Evolutionary conservation across 2,797 vertebrate species (phyloP).

Genomic region (Melanotaenia nigrans): DNA sequence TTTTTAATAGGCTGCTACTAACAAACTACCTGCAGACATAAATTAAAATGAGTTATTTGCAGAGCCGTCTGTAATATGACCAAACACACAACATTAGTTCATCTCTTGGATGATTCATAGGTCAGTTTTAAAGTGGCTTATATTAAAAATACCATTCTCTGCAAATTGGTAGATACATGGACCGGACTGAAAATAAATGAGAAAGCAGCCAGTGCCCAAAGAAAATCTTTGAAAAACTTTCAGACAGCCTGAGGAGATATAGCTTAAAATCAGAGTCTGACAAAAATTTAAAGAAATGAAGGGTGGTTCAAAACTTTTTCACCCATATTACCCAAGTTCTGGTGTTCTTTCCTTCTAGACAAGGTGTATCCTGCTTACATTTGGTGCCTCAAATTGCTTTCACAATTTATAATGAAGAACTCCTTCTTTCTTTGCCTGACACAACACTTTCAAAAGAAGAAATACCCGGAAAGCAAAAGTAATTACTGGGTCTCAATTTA

Average conservation of each 20-base stretch:
- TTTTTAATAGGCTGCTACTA: no score
- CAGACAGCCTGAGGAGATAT: background rate
- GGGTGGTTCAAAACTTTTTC: background rate
- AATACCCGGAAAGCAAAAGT: background rate
- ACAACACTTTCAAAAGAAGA: background rate
- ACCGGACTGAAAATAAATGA: background rate
- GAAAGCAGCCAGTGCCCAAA: background rate
- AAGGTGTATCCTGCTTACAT: background rate
- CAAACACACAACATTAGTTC: no score
- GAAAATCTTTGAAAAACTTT: background rate
- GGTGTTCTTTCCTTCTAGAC: background rate
- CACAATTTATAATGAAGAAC: no score
- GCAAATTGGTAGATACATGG: background rate
- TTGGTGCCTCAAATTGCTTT: no score
- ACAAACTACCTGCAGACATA: no score
- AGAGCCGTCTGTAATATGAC: no score
- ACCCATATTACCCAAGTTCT: background rate
- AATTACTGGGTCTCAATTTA: background rate
- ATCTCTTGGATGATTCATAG: no score
- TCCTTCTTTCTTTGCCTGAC: no score
- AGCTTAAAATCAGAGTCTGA: no score
- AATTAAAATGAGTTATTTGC: no score
- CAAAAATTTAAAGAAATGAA: background rate
- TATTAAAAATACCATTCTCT: background rate
- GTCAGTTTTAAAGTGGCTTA: no score